Conservation (phyloP, 2,888 invertebrate genomes). For the Drosophila picticornis region DNA sequence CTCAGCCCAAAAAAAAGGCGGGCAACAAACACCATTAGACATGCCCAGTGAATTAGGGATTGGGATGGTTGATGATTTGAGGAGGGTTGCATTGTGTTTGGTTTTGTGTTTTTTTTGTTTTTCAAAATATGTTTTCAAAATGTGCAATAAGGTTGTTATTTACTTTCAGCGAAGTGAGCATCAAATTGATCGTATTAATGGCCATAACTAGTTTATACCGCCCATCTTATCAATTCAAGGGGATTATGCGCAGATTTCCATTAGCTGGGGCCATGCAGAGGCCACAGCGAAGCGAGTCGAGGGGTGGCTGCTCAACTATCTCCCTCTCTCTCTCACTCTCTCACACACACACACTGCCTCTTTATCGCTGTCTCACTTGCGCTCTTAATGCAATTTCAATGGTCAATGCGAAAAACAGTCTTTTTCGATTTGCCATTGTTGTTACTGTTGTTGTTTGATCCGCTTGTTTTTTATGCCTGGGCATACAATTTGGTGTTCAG, state of each 20-base stretch:
- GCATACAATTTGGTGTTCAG: constrained; percentile 70
- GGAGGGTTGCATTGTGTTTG: constrained; percentile 25
- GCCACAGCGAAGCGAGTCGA: constrained; percentile 1
- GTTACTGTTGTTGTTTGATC: constrained; percentile 59
- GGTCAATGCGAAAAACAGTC: constrained; percentile 78
- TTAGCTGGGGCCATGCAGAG: constrained; percentile 52
- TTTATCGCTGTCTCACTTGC: not conserved
- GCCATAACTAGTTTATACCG: constrained; percentile 85
- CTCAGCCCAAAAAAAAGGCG: constrained; percentile 51
- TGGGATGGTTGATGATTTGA: not conserved
- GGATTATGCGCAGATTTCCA: constrained; percentile 85
- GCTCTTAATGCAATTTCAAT: constrained; percentile 82
- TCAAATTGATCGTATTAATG: constrained; percentile 86
- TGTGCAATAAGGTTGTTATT: constrained; percentile 83
- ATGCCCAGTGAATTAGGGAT: constrained; percentile 17
- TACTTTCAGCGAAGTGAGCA: constrained; percentile 84
- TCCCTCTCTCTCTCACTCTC: not conserved
- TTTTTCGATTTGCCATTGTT: constrained; percentile 81
- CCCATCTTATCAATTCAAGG: constrained; percentile 84
- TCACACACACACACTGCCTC: not conserved
- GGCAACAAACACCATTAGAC: constrained; percentile 66
- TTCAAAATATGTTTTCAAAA: constrained; percentile 62
- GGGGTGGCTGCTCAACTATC: constrained; percentile 32
- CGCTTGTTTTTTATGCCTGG: constrained; percentile 74
- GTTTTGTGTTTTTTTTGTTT: not conserved